These are phyloP conservation scores for Himantopus leucocephalus DNA, from an alignment of 2,113 vertebrate genomes.

Conservation along the genomic window DNA sequence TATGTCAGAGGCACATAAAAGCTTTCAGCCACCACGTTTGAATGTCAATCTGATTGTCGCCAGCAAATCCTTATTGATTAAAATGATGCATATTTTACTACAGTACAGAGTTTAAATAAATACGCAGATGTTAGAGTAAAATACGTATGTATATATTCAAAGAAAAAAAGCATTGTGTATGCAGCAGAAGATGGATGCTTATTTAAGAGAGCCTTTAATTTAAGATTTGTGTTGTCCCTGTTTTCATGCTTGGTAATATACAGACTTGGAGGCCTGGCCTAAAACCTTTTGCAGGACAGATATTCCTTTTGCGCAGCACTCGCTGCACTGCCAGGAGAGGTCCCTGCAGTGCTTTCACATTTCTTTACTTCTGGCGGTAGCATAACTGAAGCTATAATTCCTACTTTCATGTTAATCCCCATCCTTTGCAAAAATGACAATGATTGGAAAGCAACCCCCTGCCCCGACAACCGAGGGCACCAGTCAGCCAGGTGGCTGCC, in stretches of 20 bases:
- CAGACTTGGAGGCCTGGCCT: conserved; percentile 60
- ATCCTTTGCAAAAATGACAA: not conserved
- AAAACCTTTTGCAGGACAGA: not conserved
- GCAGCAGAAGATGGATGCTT: conserved; percentile 77
- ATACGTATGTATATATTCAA: conserved; percentile 81
- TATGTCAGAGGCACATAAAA: conserved; percentile 57
- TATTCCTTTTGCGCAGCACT: not conserved
- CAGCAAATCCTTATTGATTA: conserved; percentile 71
- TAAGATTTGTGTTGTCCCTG: conserved; percentile 77
- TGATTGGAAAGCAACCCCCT: not conserved
- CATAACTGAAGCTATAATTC: conserved; percentile 29
- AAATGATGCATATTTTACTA: conserved; percentile 82
- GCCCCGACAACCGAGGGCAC: not conserved
- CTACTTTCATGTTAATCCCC: not conserved
- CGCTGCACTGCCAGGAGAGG: not conserved
- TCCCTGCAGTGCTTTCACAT: not conserved
- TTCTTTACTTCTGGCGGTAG: not conserved
- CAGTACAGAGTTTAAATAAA: conserved; percentile 81
- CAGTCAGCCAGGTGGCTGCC: not conserved
- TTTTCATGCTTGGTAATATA: conserved; percentile 67
- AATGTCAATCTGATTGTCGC: conserved; percentile 66
- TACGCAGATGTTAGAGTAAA: conserved; percentile 78
- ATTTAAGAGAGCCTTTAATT: conserved; percentile 84
- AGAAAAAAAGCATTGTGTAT: conserved; percentile 77
- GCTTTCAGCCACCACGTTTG: conserved; percentile 61